Evolutionary conservation across 35 echinoderm and acorn worm genomes (phyloP).

Genomic region (Eucidaris tribuloides): DNA sequence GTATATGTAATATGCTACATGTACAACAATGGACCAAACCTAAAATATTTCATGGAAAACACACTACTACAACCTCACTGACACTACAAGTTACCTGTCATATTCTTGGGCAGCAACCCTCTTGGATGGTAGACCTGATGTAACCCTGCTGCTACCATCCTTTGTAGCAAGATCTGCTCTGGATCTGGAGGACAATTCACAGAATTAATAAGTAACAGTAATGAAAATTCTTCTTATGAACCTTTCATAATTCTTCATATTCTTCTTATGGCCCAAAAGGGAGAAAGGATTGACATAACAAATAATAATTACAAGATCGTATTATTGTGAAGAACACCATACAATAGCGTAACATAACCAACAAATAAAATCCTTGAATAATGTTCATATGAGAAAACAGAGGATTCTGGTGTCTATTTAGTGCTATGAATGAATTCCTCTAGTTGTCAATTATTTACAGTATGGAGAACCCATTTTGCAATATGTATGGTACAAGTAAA

Average conservation of each 20-base stretch:
- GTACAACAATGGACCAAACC: neutral
- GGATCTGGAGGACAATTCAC: constrained; percentile 41
- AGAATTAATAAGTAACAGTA: neutral
- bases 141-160: constrained; percentile 1
- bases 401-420: too few relatives aligned
- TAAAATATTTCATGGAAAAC: neutral
- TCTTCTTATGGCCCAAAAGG: neutral
- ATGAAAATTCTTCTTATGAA: neutral
- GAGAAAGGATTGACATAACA: neutral
- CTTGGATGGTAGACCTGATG: constrained; percentile 69
- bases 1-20: neutral
- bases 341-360: too few relatives aligned
- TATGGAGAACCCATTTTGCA: too few relatives aligned
- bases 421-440: too few relatives aligned
- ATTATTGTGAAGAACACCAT: too few relatives aligned
- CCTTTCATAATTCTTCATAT: neutral
- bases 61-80: neutral
- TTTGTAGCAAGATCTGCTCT: constrained; percentile 73
- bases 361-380: too few relatives aligned
- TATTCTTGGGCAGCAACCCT: constrained; percentile 63
- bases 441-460: too few relatives aligned
- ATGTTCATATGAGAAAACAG: too few relatives aligned
- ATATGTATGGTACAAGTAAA: too few relatives aligned
- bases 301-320: too few relatives aligned
- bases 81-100: constrained; percentile 43